Percentiles rank a stretch among this genome's conserved stretches.
These are phyloP conservation scores for Cryptoleucopteryx plumbea DNA, from an alignment of 2,113 vertebrate genomes.

Conservation along the genomic window DNA sequence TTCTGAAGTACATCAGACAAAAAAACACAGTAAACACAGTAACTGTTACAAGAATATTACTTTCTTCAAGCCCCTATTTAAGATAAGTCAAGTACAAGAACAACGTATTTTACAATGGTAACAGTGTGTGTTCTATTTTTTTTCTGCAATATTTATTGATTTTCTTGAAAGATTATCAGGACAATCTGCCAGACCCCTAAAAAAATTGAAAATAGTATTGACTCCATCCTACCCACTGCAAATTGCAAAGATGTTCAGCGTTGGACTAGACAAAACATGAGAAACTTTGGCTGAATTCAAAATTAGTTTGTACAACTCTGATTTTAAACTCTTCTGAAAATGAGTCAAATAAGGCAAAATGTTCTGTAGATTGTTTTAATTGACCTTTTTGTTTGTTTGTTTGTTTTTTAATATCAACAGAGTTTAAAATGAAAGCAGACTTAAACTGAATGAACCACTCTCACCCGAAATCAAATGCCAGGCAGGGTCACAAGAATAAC, in stretches of 20 bases:
- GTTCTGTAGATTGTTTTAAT: not conserved
- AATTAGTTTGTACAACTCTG: not conserved
- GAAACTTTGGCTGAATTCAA: not conserved
- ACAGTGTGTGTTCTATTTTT: not conserved
- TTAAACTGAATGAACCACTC: not conserved
- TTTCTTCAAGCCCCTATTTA: not conserved
- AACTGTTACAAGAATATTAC: not conserved
- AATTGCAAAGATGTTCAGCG: not conserved
- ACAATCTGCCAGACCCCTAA: not conserved
- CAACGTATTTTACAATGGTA: not conserved
- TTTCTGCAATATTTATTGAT: not conserved
- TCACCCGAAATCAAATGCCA: not conserved
- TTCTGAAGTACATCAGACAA: not conserved
- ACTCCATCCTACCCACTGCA: not conserved
- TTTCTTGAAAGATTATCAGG: not conserved
- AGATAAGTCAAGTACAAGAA: not conserved
- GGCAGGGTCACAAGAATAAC: not conserved
- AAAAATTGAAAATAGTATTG: not conserved
- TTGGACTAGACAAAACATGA: not conserved
- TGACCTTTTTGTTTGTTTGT: not conserved
- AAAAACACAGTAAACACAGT: not conserved
- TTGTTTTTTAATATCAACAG: not conserved
- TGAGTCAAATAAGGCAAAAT: not conserved
- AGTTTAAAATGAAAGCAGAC: not conserved
- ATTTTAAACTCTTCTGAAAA: not conserved